Percentiles rank a stretch among this genome's conserved stretches.
Evolutionary conservation across 2,888 invertebrate genomes (phyloP).

Genomic region (Temnothorax rugatulus): DNA sequence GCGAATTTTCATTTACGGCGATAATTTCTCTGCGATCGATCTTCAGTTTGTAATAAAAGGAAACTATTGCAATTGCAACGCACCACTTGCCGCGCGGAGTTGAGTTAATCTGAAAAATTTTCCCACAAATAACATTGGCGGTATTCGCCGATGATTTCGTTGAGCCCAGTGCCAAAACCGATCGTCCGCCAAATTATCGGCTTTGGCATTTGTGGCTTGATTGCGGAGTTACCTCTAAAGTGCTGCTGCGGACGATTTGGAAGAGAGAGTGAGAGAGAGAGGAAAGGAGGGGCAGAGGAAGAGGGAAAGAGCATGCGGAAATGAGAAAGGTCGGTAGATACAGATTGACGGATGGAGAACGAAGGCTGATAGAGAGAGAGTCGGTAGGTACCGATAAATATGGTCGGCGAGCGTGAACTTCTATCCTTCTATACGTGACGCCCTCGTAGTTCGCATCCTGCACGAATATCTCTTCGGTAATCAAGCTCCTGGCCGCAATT

Average conservation of each 20-base stretch:
- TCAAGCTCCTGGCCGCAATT: conserved; percentile 77
- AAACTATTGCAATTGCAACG: neutral
- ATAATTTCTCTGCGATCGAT: neutral
- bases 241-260: conserved; percentile 49
- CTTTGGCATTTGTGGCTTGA: conserved; percentile 73
- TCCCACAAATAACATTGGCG: conserved; percentile 55
- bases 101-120: conserved; percentile 51
- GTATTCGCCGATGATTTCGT: conserved; percentile 59
- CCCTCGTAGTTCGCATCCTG: conserved; percentile 60
- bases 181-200: conserved; percentile 74
- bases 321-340: conserved; percentile 28
- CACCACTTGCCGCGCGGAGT: neutral
- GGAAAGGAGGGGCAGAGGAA: neutral
- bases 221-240: conserved; percentile 62
- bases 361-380: conserved; percentile 15
- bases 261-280: conserved; percentile 16
- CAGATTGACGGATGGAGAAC: conserved; percentile 40
- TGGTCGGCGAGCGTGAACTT: conserved; percentile 51
- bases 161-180: conserved; percentile 71
- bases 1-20: neutral
- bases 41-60: neutral
- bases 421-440: conserved; percentile 53
- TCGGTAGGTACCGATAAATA: conserved; percentile 58
- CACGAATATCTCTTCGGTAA: conserved; percentile 74
- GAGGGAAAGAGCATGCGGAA: neutral